phyloP scores from a whole-genome alignment of 2,797 vertebrate species.

The Poecilia picta region DNA sequence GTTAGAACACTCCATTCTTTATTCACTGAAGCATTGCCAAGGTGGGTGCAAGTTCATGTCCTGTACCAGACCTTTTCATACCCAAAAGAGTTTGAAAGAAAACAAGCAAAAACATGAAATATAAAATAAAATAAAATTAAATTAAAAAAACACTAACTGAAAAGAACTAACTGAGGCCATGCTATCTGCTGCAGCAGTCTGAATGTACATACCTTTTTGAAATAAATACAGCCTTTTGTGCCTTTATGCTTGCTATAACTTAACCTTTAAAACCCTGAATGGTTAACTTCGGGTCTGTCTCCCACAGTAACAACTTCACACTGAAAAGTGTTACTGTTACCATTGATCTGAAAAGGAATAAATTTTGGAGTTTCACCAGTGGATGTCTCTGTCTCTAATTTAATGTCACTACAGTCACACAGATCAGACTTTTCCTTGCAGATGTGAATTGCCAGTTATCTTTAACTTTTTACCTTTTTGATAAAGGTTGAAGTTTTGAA shows the following conservation, averaged over 20 bases:
- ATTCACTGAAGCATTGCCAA: neutral
- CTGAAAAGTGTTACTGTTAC: neutral
- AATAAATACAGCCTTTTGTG: neutral
- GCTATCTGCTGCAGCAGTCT: neutral
- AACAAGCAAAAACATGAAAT: neutral
- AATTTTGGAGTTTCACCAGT: neutral
- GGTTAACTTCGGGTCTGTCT: neutral
- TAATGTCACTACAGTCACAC: neutral
- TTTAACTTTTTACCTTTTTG: neutral
- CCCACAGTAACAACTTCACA: neutral
- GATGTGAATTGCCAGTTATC: neutral
- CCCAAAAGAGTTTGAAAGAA: neutral
- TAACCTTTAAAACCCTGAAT: neutral
- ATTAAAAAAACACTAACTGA: neutral
- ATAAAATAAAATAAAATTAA: no score
- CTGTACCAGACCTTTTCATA: neutral
- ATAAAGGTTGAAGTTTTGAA: neutral
- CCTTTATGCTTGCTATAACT: neutral
- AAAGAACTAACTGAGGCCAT: neutral
- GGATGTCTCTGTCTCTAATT: neutral
- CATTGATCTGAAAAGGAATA: neutral
- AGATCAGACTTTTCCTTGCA: neutral
- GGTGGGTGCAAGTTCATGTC: neutral
- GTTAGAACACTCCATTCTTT: neutral
- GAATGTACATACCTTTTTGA: neutral